Base-by-base conservation (phyloP, 2,888 invertebrate genomes). In the Aphidius colemani region DNA sequence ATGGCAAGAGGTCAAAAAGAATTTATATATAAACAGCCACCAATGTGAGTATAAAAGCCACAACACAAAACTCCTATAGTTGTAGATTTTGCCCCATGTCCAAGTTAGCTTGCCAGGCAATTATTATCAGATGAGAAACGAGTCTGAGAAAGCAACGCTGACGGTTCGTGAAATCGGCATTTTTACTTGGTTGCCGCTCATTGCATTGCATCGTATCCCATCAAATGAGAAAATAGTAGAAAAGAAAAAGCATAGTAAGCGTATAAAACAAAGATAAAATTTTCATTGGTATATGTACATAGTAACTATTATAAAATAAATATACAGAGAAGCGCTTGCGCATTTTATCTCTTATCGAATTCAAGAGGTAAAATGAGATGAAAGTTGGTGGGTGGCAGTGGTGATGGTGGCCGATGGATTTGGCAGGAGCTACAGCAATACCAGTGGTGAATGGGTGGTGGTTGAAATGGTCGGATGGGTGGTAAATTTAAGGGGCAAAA, bases 341-440 rank as follows among this genome's bases (percentile, higher is more conserved):
- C 74, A 65, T 64, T 72, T 73, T 68, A 73, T 74, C 76, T 78
- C 75, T 80, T 81, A 79, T 80, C 78, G 79, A 78, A 77, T 80
- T 78, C 75, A 75, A 74, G 74, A 74, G 76, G 70, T 75, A 76
- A 76, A 76, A 74, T 75, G 72, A 72, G 75, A 72, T 68, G 70
- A 69, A 65, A 59, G 66, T 69, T 64, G 63, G 65, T 62, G 61
- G 68, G 67, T 59, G 66, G 65, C 59, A 68, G 65, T 60, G 67
- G 64, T 30, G 73, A 68, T 71, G 70, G 66, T 68, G 59, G 66
- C 67, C 60, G 69, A 65, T 60, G 67, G 64, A 59, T 61, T 56
- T 61, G 39, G 65, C 43, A 18, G 13, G 13, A 18, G 13, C 13
- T 18, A 18, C 13, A 66, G 65, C 59, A 63, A 60, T 66, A 59